Evolutionary conservation across 35 echinoderm and acorn worm genomes (phyloP).

Genomic region (Heliocidaris erythrogramma): DNA sequence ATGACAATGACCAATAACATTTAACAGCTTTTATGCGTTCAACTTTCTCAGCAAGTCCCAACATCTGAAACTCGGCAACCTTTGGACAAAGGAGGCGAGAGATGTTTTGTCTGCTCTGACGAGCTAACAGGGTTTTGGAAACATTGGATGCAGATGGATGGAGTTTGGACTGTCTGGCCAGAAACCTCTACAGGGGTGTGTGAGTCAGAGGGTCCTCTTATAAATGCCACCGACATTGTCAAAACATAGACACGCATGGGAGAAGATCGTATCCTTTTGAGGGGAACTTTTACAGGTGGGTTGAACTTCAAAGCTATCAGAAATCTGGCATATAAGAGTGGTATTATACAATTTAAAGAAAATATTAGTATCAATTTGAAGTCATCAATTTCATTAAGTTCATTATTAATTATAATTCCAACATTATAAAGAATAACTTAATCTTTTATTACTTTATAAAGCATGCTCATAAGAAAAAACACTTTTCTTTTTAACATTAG

Average conservation of each 20-base stretch:
- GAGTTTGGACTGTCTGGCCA: neutral
- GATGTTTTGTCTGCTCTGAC: neutral
- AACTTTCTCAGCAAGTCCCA: neutral
- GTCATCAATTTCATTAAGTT: neutral
- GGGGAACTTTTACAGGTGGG: neutral
- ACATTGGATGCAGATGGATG: neutral
- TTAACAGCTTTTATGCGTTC: neutral
- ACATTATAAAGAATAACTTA: too few relatives aligned
- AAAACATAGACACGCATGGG: constrained; percentile 1
- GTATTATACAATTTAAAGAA: too few relatives aligned
- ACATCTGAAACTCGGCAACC: neutral
- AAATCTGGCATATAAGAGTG: neutral
- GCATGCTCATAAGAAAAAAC: too few relatives aligned
- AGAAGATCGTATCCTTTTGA: neutral
- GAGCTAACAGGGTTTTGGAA: neutral
- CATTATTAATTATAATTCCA: too few relatives aligned
- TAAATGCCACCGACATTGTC: neutral
- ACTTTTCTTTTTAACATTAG: too few relatives aligned
- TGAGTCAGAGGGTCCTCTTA: constrained; percentile 1
- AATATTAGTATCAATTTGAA: neutral
- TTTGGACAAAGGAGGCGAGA: neutral
- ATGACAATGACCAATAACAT: neutral
- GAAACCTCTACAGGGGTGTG: neutral
- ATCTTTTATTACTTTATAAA: too few relatives aligned
- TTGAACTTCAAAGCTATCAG: neutral